Evolutionary conservation across 2,797 vertebrate species (phyloP).

Genomic region (Sparus aurata): DNA sequence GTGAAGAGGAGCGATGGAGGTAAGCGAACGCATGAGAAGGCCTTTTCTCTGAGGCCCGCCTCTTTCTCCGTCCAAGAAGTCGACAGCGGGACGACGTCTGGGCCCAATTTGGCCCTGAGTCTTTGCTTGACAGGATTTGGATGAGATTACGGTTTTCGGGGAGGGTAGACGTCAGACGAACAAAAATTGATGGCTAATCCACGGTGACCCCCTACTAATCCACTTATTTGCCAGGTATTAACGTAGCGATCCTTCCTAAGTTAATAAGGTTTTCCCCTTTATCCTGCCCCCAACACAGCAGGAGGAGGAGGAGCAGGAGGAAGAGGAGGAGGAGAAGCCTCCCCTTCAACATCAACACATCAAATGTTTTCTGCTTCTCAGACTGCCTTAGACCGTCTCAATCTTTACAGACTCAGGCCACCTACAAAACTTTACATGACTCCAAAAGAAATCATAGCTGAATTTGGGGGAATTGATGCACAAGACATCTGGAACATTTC

Average conservation of each 20-base stretch:
- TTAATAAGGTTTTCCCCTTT: constrained; percentile 70
- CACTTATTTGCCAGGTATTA: constrained; percentile 83
- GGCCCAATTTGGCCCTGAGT: constrained; percentile 52
- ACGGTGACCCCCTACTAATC: constrained; percentile 78
- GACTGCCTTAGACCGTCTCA: neutral
- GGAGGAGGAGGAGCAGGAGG: constrained; percentile 33
- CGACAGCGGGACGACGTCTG: constrained; percentile 40
- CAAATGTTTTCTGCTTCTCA: constrained; percentile 11
- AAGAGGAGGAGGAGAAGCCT: constrained; percentile 7
- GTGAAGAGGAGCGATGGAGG: constrained; percentile 14
- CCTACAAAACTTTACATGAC: neutral
- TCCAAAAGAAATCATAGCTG: neutral
- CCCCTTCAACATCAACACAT: neutral
- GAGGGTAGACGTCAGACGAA: constrained; percentile 64
- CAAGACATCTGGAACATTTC: neutral
- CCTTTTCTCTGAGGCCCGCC: neutral
- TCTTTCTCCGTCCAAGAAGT: constrained; percentile 25
- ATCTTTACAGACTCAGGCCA: neutral
- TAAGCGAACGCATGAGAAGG: neutral
- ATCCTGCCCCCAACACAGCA: constrained; percentile 27
- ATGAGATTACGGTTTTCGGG: constrained; percentile 70
- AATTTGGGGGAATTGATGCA: neutral
- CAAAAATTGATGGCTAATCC: constrained; percentile 79
- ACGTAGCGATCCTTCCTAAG: constrained; percentile 63
- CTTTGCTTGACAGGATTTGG: constrained; percentile 65